These are phyloP conservation scores for Cremastobaeus sp. DNA, from an alignment of 2,888 invertebrate species.

Conservation along the genomic window DNA sequence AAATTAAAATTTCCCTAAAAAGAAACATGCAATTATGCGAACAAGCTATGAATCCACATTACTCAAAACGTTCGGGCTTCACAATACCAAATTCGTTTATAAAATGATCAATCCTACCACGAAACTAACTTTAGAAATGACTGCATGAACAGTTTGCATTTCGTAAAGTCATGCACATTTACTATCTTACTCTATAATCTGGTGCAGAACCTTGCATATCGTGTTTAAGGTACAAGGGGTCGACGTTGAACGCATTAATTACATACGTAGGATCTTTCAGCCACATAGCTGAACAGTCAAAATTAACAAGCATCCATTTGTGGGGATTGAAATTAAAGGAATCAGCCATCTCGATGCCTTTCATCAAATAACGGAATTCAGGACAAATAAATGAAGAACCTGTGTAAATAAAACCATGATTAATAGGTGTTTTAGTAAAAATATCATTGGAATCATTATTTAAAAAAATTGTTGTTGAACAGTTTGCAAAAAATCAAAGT, in stretches of 20 bases:
- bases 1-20: too few relatives aligned
- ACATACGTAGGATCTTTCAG: constrained; percentile 92
- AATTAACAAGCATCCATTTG: constrained; percentile 99
- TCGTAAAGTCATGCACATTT: too few relatives aligned
- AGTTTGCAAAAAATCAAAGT: too few relatives aligned
- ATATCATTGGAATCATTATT: not conserved
- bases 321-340: constrained; percentile 99
- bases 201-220: constrained; percentile 93
- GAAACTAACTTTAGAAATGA: too few relatives aligned
- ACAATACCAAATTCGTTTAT: too few relatives aligned
- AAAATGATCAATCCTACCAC: too few relatives aligned
- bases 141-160: too few relatives aligned
- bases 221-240: constrained; percentile 97
- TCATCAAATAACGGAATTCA: constrained; percentile 94
- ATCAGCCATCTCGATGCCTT: constrained; percentile 92
- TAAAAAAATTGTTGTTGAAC: too few relatives aligned
- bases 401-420: constrained; percentile 62
- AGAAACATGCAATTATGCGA: too few relatives aligned
- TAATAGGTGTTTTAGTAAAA: not conserved
- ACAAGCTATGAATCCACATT: too few relatives aligned
- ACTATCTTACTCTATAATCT: constrained; percentile 89
- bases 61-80: too few relatives aligned
- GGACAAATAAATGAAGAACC: constrained; percentile 97
- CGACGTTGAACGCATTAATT: constrained; percentile 97
- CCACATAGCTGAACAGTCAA: constrained; percentile 99